Percentiles rank a stretch among this genome's conserved stretches.
Conservation (phyloP, 1,140 invertebrate genomes). For the Caenorhabditis latens region DNA sequence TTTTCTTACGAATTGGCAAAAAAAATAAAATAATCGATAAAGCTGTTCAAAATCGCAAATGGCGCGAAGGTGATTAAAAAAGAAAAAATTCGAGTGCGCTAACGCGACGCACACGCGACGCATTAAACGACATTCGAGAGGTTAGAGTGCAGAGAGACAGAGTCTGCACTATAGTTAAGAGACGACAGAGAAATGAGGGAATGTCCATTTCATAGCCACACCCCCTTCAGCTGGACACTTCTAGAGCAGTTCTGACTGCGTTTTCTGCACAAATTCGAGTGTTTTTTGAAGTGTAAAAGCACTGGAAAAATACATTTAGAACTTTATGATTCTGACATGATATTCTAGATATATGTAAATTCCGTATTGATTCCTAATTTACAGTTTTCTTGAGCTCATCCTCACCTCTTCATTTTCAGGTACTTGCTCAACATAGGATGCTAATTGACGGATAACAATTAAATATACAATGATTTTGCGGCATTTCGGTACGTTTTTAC, state of each 20-base stretch:
- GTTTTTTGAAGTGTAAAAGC: not conserved
- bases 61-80: conserved; percentile 47
- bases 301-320: too few species aligned
- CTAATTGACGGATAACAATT: not conserved
- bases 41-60: conserved; percentile 23
- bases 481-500: conserved; percentile 12
- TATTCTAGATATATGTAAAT: too few species aligned
- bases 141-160: conserved; percentile 35
- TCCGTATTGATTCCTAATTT: too few species aligned
- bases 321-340: too few species aligned
- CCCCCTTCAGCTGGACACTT: conserved; percentile 17
- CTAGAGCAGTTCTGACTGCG: conserved; percentile 10
- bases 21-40: conserved; percentile 8
- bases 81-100: conserved; percentile 17
- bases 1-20: not conserved
- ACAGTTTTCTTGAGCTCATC: too few species aligned
- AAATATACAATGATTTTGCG: conserved; percentile 18
- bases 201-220: conserved; percentile 8
- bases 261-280: not conserved
- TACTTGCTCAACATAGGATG: not conserved
- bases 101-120: conserved; percentile 18
- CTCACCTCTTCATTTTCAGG: not conserved
- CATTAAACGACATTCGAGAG: conserved; percentile 8
- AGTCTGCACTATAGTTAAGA: not conserved
- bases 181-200: conserved; percentile 18